Conservation (phyloP, 2,888 invertebrate genomes). For the Eugnorisma glareosa region DNA sequence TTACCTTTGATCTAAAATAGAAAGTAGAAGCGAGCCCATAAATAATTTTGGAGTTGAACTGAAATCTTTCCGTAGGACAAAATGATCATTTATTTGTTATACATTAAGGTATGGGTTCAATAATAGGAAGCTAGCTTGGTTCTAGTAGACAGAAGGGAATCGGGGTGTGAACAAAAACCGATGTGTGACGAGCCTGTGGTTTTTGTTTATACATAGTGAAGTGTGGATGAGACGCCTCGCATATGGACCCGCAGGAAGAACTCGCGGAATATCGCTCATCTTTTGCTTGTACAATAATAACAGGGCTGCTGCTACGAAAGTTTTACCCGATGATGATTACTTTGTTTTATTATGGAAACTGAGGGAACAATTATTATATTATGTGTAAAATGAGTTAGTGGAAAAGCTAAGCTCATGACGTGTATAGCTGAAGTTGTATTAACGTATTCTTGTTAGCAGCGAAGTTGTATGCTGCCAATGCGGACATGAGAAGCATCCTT, state of each 20-base stretch:
- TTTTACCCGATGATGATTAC: neutral
- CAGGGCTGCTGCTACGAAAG: slow-evolving; percentile 78
- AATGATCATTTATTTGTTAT: slow-evolving; percentile 29
- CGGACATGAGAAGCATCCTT: neutral
- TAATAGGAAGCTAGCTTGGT: slow-evolving; percentile 22
- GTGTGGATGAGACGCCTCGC: slow-evolving; percentile 79
- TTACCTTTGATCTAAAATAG: slow-evolving; percentile 51
- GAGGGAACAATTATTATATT: neutral
- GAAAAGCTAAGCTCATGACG: neutral
- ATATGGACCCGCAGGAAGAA: slow-evolving; percentile 85
- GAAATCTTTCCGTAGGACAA: slow-evolving; percentile 20
- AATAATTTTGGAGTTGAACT: slow-evolving; percentile 62
- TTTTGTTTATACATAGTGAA: slow-evolving; percentile 83
- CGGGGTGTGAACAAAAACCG: slow-evolving; percentile 74
- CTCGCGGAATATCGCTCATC: slow-evolving; percentile 83
- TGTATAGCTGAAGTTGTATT: neutral
- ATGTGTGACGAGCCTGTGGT: slow-evolving; percentile 70
- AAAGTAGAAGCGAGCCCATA: slow-evolving; percentile 61
- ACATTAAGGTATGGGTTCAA: slow-evolving; percentile 15
- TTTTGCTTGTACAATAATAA: slow-evolving; percentile 87
- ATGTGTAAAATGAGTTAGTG: neutral
- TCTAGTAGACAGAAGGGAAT: slow-evolving; percentile 57
- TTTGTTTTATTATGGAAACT: neutral
- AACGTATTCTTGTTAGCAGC: neutral
- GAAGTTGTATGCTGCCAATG: neutral